phyloP scores from a whole-genome alignment of 2,888 invertebrate genomes.

The Macrophya alboannulata region DNA sequence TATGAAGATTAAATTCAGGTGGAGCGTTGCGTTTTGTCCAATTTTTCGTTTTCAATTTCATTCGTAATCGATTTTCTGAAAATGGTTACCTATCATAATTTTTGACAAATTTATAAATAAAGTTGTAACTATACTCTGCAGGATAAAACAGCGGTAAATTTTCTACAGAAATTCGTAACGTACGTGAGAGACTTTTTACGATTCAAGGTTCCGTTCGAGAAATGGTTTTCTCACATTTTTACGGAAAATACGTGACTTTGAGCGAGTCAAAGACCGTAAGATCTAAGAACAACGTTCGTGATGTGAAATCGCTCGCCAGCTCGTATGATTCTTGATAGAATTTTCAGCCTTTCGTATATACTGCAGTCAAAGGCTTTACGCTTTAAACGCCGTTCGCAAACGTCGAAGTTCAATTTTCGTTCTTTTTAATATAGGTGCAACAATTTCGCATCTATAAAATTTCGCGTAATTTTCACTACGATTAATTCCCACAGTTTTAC shows the following conservation, averaged over 20 bases:
- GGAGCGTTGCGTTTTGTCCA: neutral
- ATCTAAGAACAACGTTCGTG: slow-evolving; percentile 41
- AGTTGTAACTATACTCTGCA: too few relatives aligned
- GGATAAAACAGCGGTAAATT: neutral
- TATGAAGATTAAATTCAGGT: neutral
- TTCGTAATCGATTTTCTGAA: neutral
- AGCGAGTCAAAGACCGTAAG: slow-evolving; percentile 30
- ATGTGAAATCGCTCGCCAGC: slow-evolving; percentile 32
- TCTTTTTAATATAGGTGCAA: neutral
- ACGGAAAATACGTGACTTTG: slow-evolving; percentile 41
- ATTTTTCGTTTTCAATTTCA: neutral
- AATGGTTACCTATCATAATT: neutral
- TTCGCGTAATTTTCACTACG: neutral
- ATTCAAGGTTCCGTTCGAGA: slow-evolving; percentile 4
- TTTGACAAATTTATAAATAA: too few relatives aligned
- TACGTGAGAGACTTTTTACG: slow-evolving; percentile 18
- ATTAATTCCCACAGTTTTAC: neutral
- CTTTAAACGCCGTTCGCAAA: neutral
- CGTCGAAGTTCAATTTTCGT: slow-evolving; percentile 15
- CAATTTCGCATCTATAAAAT: neutral
- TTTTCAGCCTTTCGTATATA: slow-evolving; percentile 17
- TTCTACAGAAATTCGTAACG: neutral
- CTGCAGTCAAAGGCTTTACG: slow-evolving; percentile 6
- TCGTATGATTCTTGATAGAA: slow-evolving; percentile 45
- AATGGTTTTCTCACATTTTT: slow-evolving; percentile 23